Evolutionary conservation across 2,888 invertebrate genomes (phyloP), one percentile per base, ranked within the genome.

Genomic region (Ophion ventricosus): DNA sequence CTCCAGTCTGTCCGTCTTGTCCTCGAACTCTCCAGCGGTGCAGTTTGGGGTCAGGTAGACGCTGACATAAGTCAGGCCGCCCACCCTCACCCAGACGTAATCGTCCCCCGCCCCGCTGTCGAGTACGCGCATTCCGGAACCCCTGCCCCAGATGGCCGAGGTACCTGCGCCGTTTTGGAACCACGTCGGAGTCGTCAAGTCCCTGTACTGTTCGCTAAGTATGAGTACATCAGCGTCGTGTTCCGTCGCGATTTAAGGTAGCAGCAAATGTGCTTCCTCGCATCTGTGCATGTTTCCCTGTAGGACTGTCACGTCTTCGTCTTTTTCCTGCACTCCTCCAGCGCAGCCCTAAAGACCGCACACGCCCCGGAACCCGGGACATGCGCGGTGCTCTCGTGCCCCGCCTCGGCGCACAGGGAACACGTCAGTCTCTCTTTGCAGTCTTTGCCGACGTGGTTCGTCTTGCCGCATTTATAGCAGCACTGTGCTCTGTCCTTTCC

Each of bases 61-160:
- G 20, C 59, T 77, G 70, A 82, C 79, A 56, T 78, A 81, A 23
- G 76, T 79, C 49, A 75, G 40, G 40, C n/a, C 49, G 49, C 78
- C 69, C 1, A 77, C 66, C 25, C 49, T n/a, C n/a, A n/a, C n/a
- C 80, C 5, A 61, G n/a, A n/a, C n/a, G n/a, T n/a, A n/a, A n/a
- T n/a, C n/a, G n/a, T n/a, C n/a, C n/a, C 81, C 78, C 81, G 80
- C 56, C 70, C 79, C 69, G 57, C 66, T 70, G 29, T 59, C 35
- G 7, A 43, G 5, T 0, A 80, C 23, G 3, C 76, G 59, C 3
- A 40, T 17, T 56, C 56, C 25, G 14, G 73, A n/a, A 23, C 26
- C 56, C 23, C 81, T 77, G 23, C 79, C 66, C 82, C 80, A 85
- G 73, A 80, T 83, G 35, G 85, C 78, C 11, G 78, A 29, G 1